phyloP scores from a whole-genome alignment of 2,888 invertebrate species.

The Pollenia griseotomentosa region DNA sequence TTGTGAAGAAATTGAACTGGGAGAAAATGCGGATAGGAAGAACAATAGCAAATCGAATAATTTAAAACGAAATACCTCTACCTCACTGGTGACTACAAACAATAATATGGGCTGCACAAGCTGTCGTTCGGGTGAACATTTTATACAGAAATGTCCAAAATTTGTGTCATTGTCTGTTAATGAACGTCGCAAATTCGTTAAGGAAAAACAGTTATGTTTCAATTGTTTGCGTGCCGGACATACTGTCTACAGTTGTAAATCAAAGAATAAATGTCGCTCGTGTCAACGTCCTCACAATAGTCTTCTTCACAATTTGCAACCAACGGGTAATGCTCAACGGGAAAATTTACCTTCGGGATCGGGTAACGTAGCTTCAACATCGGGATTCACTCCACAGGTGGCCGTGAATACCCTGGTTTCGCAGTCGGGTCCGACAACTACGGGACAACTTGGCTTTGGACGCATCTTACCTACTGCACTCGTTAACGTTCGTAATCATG shows the following conservation, averaged over 20 bases:
- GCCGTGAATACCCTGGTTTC: too few species aligned
- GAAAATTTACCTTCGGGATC: background rate
- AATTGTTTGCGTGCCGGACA: too few species aligned
- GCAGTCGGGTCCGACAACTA: too few species aligned
- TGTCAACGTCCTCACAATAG: too few species aligned
- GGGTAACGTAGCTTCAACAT: too few species aligned
- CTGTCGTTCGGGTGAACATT: constrained; percentile 14
- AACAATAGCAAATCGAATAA: background rate
- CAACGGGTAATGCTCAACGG: background rate
- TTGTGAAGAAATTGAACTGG: too few species aligned
- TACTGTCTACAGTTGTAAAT: too few species aligned
- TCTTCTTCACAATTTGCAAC: background rate
- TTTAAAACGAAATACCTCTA: background rate
- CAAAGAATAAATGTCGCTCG: too few species aligned
- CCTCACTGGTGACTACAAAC: constrained; percentile 10
- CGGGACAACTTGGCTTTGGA: background rate
- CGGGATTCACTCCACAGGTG: too few species aligned
- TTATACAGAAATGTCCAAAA: constrained; percentile 3
- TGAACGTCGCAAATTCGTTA: constrained; percentile 2
- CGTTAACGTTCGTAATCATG: background rate
- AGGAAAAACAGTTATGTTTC: constrained; percentile 9
- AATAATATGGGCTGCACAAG: background rate
- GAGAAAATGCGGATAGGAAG: background rate
- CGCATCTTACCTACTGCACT: background rate
- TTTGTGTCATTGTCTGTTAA: constrained; percentile 7